A percentile compares a stretch with the other conserved stretches of the same genome.
Conservation (phyloP, 92 coral and sea anemone species). For the Zoanthus sansibaricus region DNA sequence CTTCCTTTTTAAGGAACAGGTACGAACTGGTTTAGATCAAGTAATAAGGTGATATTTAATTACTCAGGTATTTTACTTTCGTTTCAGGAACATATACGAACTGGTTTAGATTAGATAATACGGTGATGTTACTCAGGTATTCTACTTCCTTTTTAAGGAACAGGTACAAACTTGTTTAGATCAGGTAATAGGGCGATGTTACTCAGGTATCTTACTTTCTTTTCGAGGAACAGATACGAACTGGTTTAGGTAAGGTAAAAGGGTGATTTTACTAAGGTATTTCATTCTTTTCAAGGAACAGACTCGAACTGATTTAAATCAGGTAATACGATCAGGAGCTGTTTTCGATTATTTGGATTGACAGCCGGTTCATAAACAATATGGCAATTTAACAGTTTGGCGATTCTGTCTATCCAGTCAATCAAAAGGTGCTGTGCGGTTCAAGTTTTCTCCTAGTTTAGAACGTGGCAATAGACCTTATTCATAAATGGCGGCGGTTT, state of each 20-base stretch:
- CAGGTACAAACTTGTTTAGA: constrained; percentile 66
- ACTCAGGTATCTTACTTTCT: constrained; percentile 85
- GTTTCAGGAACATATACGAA: constrained; percentile 81
- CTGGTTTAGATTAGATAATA: not conserved
- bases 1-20: constrained; percentile 87
- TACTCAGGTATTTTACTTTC: constrained; percentile 84
- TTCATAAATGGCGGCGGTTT: too few relatives aligned
- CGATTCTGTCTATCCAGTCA: too few relatives aligned
- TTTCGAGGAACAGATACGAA: constrained; percentile 79
- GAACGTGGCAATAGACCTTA: too few relatives aligned
- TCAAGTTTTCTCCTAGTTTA: too few relatives aligned
- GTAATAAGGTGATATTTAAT: not conserved
- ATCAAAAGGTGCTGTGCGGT: too few relatives aligned
- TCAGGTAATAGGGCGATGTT: not conserved
- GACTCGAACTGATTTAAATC: constrained; percentile 44
- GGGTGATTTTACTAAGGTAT: constrained; percentile 54
- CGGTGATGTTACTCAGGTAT: constrained; percentile 52
- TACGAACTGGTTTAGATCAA: not conserved
- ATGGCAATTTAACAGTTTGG: too few relatives aligned
- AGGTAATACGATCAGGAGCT: too few relatives aligned
- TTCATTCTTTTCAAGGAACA: constrained; percentile 83
- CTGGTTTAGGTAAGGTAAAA: not conserved
- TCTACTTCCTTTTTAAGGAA: constrained; percentile 81
- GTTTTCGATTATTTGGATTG: too few relatives aligned
- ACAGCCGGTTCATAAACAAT: too few relatives aligned